Percentiles rank a stretch among this genome's conserved stretches.
Evolutionary conservation across 2,888 invertebrate genomes (phyloP).

Genomic region (Yponomeuta sedellus): DNA sequence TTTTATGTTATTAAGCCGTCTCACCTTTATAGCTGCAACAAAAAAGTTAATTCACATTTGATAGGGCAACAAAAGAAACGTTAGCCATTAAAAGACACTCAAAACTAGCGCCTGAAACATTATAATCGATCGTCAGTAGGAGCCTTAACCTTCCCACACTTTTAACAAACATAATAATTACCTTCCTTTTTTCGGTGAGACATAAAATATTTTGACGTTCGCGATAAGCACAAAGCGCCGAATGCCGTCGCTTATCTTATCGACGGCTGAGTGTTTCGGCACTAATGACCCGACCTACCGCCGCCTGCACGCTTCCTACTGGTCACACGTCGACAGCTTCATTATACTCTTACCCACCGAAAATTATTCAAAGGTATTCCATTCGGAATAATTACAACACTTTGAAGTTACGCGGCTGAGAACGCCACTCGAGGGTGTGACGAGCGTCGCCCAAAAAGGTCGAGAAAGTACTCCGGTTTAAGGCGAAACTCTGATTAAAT

Average conservation of each 20-base stretch:
- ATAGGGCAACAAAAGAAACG: background rate
- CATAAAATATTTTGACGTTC: slow-evolving; percentile 70
- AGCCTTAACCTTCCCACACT: slow-evolving; percentile 27
- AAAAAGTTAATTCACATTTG: slow-evolving; percentile 11
- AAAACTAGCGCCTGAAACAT: background rate
- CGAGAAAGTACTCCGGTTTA: background rate
- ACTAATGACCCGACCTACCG: slow-evolving; percentile 55
- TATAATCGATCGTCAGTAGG: slow-evolving; percentile 1
- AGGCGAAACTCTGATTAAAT: background rate
- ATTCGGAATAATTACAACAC: background rate
- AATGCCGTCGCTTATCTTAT: slow-evolving; percentile 60
- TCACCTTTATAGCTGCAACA: background rate
- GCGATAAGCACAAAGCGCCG: slow-evolving; percentile 59
- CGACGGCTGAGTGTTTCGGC: slow-evolving; percentile 47
- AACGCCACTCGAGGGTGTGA: background rate
- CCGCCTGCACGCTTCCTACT: slow-evolving; percentile 30
- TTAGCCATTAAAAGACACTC: slow-evolving; percentile 11
- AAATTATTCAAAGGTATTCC: slow-evolving; percentile 11
- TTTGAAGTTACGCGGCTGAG: background rate
- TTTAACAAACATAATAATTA: slow-evolving; percentile 42
- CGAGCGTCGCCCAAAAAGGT: background rate
- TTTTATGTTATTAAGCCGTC: slow-evolving; percentile 7
- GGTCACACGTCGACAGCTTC: slow-evolving; percentile 49
- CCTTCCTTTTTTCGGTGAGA: slow-evolving; percentile 39
- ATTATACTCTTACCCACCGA: slow-evolving; percentile 32